Evolutionary conservation across 53 echinoderm and acorn worm genomes (phyloP).

Genomic region (Henricia sp.): DNA sequence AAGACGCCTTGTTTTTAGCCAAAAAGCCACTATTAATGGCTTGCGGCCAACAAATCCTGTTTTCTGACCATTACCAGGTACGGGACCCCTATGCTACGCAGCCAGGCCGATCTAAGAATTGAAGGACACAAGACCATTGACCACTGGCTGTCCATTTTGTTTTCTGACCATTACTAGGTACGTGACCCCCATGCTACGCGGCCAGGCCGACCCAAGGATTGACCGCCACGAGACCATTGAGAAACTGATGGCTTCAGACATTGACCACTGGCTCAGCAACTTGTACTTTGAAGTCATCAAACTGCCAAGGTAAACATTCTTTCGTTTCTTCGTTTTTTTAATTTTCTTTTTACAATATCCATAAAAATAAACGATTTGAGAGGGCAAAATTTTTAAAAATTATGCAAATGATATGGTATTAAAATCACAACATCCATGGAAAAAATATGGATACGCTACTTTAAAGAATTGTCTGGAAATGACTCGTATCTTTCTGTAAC

Average conservation of each 20-base stretch:
- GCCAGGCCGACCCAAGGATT: slow-evolving; percentile 88
- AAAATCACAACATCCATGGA: too few relatives aligned
- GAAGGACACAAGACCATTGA: slow-evolving; percentile 87
- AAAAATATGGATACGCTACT: too few relatives aligned
- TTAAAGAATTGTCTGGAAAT: too few relatives aligned
- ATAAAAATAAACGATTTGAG: too few relatives aligned
- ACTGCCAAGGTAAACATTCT: slow-evolving; percentile 81
- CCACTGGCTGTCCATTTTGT: slow-evolving; percentile 84
- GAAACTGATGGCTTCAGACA: slow-evolving; percentile 93
- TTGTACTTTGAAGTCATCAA: slow-evolving; percentile 96
- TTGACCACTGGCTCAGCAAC: slow-evolving; percentile 98
- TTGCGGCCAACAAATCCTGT: too few relatives aligned
- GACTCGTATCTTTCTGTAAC: not conserved
- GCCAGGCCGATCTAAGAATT: slow-evolving; percentile 88
- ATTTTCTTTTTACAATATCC: too few relatives aligned
- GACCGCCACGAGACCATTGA: slow-evolving; percentile 88
- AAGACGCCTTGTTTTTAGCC: too few relatives aligned
- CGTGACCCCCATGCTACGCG: slow-evolving; percentile 94
- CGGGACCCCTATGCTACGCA: slow-evolving; percentile 93
- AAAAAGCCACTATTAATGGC: too few relatives aligned
- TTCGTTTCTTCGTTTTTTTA: too few relatives aligned
- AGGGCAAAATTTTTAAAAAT: too few relatives aligned
- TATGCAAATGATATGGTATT: too few relatives aligned
- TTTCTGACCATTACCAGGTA: slow-evolving; percentile 67
- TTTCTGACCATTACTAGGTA: slow-evolving; percentile 67